These are phyloP conservation scores for Apeltes quadracus DNA, from an alignment of 2,113 vertebrate species.

Conservation along the genomic window DNA sequence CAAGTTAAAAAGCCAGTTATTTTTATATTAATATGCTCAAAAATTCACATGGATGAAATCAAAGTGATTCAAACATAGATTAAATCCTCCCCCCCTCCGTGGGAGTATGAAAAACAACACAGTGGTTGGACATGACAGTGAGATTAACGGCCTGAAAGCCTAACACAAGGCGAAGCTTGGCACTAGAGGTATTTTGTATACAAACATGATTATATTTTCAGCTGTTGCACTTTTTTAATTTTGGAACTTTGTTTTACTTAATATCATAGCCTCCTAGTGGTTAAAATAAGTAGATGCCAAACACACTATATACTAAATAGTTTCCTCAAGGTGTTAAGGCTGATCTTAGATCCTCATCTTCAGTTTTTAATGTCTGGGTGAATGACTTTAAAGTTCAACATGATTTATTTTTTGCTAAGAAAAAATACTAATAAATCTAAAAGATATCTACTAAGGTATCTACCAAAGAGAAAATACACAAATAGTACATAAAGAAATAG, in stretches of 20 bases:
- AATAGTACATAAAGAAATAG: neutral
- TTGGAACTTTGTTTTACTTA: neutral
- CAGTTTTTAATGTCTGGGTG: neutral
- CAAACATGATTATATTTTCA: neutral
- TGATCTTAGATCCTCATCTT: neutral
- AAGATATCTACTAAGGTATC: neutral
- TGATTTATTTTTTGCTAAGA: neutral
- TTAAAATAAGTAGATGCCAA: constrained; percentile 9
- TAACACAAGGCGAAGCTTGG: too few relatives aligned
- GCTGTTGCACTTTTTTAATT: neutral
- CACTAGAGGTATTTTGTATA: neutral
- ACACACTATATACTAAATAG: neutral
- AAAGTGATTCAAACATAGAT: neutral
- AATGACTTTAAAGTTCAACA: too few relatives aligned
- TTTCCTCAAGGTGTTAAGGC: neutral
- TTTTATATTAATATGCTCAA: neutral
- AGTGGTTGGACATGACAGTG: too few relatives aligned
- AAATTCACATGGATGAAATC: neutral
- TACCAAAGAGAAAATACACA: neutral
- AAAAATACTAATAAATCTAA: neutral
- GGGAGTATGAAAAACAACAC: too few relatives aligned
- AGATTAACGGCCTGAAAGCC: too few relatives aligned
- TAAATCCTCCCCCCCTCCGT: too few relatives aligned
- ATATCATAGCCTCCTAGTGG: neutral
- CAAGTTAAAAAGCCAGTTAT: neutral